Conservation (phyloP, 2,113 vertebrate species). For the Picathartes gymnocephalus region DNA sequence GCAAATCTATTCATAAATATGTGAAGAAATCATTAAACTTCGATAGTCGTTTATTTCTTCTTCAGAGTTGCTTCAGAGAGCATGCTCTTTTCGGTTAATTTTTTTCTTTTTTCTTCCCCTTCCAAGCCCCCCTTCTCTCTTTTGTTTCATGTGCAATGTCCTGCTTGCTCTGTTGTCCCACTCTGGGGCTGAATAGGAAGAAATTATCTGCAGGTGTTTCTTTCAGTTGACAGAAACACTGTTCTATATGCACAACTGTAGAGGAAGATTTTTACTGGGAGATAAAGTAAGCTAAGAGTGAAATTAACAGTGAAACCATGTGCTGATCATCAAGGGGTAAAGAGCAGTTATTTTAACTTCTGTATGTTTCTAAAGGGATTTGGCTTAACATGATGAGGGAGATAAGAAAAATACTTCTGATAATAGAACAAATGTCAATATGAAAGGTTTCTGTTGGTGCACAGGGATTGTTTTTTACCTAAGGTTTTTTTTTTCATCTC, state of each 20-base stretch:
- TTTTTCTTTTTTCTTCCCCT: not conserved
- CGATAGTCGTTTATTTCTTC: not conserved
- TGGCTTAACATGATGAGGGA: not conserved
- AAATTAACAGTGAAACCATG: not conserved
- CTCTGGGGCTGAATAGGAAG: not conserved
- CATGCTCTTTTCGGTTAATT: not conserved
- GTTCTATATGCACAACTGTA: not conserved
- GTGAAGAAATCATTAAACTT: not conserved
- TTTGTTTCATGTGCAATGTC: not conserved
- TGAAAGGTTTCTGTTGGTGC: not conserved
- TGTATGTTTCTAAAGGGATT: not conserved
- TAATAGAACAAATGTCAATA: not conserved
- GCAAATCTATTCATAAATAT: conserved; percentile 12
- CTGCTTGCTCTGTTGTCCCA: not conserved
- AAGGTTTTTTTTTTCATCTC: not conserved
- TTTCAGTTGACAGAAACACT: not conserved
- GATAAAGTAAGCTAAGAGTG: not conserved
- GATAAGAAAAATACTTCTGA: not conserved
- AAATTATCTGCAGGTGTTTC: not conserved
- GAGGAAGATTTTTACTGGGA: not conserved
- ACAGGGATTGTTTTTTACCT: not conserved
- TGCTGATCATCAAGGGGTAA: not conserved
- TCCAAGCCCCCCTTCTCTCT: accelerated
- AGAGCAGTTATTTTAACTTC: not conserved
- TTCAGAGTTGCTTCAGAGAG: not conserved